A percentile compares a stretch with the other conserved stretches of the same genome.
These are phyloP conservation scores for Sciurus carolinensis DNA, from an alignment of 2,797 vertebrate genomes.

Conservation along the genomic window DNA sequence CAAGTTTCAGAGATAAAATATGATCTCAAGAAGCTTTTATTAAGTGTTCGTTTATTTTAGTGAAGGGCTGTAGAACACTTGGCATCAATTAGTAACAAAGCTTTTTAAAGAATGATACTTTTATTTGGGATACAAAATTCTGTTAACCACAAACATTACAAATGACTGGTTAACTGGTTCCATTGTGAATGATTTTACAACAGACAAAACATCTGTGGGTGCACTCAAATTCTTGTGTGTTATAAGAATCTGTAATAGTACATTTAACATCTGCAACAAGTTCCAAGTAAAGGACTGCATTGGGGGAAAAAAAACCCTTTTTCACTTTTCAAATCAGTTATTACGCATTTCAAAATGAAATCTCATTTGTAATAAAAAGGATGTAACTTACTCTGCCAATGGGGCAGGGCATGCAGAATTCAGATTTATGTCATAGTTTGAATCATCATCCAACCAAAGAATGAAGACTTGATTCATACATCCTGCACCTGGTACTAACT, in stretches of 20 bases:
- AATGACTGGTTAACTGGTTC: background rate
- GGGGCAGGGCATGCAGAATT: background rate
- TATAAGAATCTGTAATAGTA: background rate
- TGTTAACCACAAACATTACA: background rate
- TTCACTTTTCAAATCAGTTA: conserved; percentile 28
- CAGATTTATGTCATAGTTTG: background rate
- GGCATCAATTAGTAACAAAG: background rate
- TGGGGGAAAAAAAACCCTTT: background rate
- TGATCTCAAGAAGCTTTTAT: background rate
- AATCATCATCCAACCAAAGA: background rate
- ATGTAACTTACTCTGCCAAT: background rate
- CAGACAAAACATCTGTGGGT: background rate
- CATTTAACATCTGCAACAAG: background rate
- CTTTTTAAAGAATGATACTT: background rate
- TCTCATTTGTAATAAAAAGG: conserved; percentile 39
- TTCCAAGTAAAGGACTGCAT: background rate
- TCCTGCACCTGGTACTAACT: background rate
- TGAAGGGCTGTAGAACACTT: background rate
- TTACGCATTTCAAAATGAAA: conserved; percentile 29
- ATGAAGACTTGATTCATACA: background rate
- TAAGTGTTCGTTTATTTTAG: background rate
- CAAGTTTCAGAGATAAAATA: background rate
- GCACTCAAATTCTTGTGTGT: background rate
- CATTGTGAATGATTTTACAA: background rate
- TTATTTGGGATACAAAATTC: background rate